phyloP scores from a whole-genome alignment of 2,113 vertebrate genomes.

The Fregata magnificens region DNA sequence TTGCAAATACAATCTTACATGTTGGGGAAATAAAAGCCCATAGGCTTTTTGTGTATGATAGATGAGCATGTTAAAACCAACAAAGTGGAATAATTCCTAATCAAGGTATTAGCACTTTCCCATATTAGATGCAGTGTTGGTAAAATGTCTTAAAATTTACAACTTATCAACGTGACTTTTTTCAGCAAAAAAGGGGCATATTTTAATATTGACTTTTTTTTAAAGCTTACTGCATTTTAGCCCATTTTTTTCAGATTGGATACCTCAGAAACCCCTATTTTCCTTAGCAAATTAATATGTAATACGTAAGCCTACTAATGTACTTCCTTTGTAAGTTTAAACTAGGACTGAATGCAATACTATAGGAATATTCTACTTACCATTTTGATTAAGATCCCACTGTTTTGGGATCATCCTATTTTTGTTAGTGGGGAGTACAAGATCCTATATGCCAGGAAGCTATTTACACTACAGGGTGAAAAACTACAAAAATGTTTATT shows the following conservation, averaged over 20 bases:
- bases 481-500: neutral
- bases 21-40: neutral
- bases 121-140: neutral
- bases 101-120: neutral
- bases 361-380: neutral
- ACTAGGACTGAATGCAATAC: neutral
- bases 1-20: neutral
- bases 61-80: neutral
- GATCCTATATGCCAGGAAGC: neutral
- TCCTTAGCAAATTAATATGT: neutral
- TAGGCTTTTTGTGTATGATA: neutral
- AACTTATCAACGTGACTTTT: neutral
- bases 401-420: neutral
- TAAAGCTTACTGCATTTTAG: neutral
- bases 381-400: neutral
- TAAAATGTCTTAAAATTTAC: neutral
- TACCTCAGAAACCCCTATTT: neutral
- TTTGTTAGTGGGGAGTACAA: neutral
- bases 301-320: neutral
- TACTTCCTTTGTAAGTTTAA: neutral
- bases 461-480: neutral
- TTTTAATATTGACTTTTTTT: neutral
- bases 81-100: neutral
- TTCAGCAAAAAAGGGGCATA: neutral
- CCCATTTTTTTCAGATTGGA: neutral